phyloP scores from a whole-genome alignment of 2,113 vertebrate species.

The Nerophis lumbriciformis region DNA sequence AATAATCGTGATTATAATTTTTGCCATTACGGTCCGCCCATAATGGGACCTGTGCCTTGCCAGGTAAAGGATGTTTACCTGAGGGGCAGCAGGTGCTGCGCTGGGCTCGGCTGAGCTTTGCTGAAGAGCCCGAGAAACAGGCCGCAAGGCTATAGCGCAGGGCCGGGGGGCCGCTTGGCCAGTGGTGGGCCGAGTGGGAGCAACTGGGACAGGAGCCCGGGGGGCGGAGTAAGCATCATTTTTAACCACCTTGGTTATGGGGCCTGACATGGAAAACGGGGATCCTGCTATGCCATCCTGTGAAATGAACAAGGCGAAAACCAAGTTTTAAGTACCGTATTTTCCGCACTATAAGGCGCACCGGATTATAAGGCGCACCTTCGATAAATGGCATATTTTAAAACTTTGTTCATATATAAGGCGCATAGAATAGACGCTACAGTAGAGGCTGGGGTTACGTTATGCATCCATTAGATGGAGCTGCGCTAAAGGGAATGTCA shows the following conservation, averaged over 20 bases:
- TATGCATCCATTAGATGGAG: no score
- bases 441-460: no score
- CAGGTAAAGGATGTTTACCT: conserved; percentile 51
- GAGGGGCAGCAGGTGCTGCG: conserved; percentile 59
- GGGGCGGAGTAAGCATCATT: conserved; percentile 89
- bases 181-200: conserved; percentile 52
- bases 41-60: neutral
- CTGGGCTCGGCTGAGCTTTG: conserved; percentile 46
- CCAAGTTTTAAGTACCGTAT: neutral
- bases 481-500: no score
- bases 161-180: conserved; percentile 53
- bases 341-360: no score
- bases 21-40: no score
- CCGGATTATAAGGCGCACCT: no score
- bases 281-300: conserved; percentile 75
- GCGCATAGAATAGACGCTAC: no score
- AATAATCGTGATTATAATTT: no score
- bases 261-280: conserved; percentile 78
- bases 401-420: no score
- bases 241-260: conserved; percentile 96
- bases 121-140: conserved; percentile 81
- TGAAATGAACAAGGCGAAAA: neutral
- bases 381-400: no score
- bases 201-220: conserved; percentile 63
- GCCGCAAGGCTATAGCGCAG: conserved; percentile 74